Evolutionary conservation across 2,113 vertebrate species (phyloP).

Genomic region (Haemorhous mexicanus): DNA sequence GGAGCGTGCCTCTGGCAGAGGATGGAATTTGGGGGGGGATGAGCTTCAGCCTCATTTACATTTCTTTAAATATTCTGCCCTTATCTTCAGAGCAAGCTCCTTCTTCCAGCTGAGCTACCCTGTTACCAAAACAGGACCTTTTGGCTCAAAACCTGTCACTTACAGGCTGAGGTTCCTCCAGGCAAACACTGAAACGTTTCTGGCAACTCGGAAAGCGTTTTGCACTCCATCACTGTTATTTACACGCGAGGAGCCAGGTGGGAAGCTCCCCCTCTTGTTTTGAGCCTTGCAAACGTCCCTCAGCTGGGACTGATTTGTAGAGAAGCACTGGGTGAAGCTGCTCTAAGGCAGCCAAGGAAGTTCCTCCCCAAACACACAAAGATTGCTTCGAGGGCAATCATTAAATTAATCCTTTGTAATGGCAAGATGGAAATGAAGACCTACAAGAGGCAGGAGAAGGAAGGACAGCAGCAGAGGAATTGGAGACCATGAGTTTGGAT

Average conservation of each 20-base stretch:
- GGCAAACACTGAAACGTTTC: not conserved
- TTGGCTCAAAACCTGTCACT: not conserved
- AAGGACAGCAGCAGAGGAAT: not conserved
- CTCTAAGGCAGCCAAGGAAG: not conserved
- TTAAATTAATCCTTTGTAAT: not conserved
- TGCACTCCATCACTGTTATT: not conserved
- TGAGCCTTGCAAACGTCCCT: not conserved
- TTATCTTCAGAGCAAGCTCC: slow-evolving; percentile 26
- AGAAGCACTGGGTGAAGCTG: not conserved
- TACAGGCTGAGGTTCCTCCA: not conserved
- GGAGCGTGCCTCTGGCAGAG: not conserved
- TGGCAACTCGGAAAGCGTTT: not conserved
- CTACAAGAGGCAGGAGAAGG: not conserved
- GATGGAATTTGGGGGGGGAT: not conserved
- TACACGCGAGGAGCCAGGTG: not conserved
- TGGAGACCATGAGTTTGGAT: not conserved
- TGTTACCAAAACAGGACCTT: not conserved
- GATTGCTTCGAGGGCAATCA: not conserved
- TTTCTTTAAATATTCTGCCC: not conserved
- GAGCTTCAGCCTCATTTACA: not conserved
- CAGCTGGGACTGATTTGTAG: not conserved
- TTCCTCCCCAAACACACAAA: not conserved
- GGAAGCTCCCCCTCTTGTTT: not conserved
- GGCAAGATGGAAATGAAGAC: not conserved
- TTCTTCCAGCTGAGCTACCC: not conserved